Conservation (phyloP, 2,797 vertebrate species). For the Thripadectes ignobilis region DNA sequence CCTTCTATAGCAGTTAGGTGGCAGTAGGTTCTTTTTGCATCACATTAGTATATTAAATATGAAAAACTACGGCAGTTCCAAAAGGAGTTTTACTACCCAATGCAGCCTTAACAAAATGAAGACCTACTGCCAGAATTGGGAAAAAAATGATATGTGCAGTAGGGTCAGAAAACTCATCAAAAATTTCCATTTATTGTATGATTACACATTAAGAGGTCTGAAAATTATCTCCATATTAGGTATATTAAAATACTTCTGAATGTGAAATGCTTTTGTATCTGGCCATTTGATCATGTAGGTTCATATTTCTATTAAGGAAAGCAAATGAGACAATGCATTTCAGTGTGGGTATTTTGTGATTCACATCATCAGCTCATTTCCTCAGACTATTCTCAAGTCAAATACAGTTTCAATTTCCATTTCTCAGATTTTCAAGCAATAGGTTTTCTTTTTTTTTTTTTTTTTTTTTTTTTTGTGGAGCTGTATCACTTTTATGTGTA, state of each 20-base stretch:
- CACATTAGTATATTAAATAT: neutral
- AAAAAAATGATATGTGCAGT: neutral
- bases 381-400: neutral
- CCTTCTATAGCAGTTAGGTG: neutral
- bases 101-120: neutral
- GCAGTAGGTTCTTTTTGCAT: neutral
- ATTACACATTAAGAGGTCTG: neutral
- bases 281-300: neutral
- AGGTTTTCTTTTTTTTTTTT: neutral
- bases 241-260: neutral
- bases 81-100: neutral
- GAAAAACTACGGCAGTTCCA: neutral
- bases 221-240: neutral
- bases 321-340: neutral
- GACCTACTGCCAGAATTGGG: neutral
- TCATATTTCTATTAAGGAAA: neutral
- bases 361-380: slow-evolving; percentile 16
- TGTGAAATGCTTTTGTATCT: neutral
- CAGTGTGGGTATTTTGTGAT: neutral
- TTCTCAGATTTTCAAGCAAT: neutral
- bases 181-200: neutral
- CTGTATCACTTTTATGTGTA: neutral
- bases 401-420: neutral
- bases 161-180: neutral
- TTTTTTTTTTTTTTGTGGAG: neutral